Evolutionary conservation across 2,797 vertebrate species (phyloP).

Genomic region (Lateolabrax maculatus): DNA sequence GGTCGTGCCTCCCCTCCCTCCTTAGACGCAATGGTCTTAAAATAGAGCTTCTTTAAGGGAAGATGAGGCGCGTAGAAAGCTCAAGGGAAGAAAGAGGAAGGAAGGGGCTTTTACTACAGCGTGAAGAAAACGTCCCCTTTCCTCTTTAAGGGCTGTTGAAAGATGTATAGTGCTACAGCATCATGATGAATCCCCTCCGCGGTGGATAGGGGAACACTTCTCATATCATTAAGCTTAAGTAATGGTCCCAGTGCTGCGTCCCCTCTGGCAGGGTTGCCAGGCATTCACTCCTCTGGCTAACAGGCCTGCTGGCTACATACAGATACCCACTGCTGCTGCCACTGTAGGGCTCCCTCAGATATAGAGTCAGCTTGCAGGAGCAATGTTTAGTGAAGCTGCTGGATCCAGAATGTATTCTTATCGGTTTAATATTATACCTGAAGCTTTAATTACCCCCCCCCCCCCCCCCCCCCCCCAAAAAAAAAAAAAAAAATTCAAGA

Average conservation of each 20-base stretch:
- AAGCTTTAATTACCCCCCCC: conserved; percentile 3
- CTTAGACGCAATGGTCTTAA: conserved; percentile 56
- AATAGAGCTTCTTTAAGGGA: conserved; percentile 73
- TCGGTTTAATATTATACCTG: not conserved
- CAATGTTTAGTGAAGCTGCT: not conserved
- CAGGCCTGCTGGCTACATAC: conserved; percentile 51
- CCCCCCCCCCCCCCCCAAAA: not conserved
- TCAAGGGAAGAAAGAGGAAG: conserved; percentile 50
- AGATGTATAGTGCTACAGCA: conserved; percentile 74
- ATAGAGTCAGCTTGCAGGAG: not conserved
- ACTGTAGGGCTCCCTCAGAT: not conserved
- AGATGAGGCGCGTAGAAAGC: conserved; percentile 69
- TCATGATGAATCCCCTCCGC: conserved; percentile 74
- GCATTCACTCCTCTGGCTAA: conserved; percentile 72
- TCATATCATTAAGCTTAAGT: conserved; percentile 85
- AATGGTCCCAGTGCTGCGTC: conserved; percentile 74
- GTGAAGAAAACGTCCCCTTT: conserved; percentile 68
- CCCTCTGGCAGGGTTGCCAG: conserved; percentile 59
- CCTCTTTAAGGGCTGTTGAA: conserved; percentile 72
- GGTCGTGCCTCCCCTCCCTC: conserved; percentile 44
- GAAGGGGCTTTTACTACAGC: conserved; percentile 61
- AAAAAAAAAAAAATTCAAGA: not conserved
- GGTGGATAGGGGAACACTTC: conserved; percentile 74
- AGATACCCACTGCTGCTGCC: conserved; percentile 1
- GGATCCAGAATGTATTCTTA: not conserved